These are phyloP conservation scores for Meandrina meandrites DNA, from an alignment of 92 coral and sea anemone genomes.

Conservation along the genomic window DNA sequence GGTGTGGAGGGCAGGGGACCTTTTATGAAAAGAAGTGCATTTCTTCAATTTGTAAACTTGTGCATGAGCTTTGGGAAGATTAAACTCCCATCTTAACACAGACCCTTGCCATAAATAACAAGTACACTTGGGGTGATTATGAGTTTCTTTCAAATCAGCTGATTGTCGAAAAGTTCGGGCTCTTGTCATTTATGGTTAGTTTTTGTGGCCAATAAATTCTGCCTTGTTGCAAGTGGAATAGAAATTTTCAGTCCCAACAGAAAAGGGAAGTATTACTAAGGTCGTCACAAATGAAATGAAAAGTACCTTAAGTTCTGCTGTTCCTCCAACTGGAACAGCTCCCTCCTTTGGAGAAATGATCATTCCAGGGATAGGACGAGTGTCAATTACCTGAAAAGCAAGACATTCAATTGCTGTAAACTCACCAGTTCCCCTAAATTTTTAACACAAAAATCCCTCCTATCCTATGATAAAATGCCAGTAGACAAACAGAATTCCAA, in stretches of 20 bases:
- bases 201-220: too few relatives aligned
- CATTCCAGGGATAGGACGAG: conserved; percentile 88
- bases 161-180: not conserved
- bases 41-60: too few relatives aligned
- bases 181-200: not conserved
- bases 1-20: too few relatives aligned
- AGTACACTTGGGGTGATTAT: not conserved
- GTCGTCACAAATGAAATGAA: too few relatives aligned
- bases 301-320: conserved; percentile 81
- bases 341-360: conserved; percentile 88
- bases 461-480: too few relatives aligned
- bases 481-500: too few relatives aligned
- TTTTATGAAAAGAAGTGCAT: too few relatives aligned
- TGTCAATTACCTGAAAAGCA: conserved; percentile 68
- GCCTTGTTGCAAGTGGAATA: not conserved
- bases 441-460: too few relatives aligned
- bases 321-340: conserved; percentile 92
- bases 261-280: not conserved
- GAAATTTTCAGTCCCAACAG: not conserved
- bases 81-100: not conserved
- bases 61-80: too few relatives aligned
- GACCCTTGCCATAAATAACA: not conserved
- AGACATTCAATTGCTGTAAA: not conserved
- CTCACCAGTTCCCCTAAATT: too few relatives aligned
- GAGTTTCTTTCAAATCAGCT: not conserved